phyloP scores from a whole-genome alignment of 1,140 invertebrate species.

The Pseudomyrmex concolor region DNA sequence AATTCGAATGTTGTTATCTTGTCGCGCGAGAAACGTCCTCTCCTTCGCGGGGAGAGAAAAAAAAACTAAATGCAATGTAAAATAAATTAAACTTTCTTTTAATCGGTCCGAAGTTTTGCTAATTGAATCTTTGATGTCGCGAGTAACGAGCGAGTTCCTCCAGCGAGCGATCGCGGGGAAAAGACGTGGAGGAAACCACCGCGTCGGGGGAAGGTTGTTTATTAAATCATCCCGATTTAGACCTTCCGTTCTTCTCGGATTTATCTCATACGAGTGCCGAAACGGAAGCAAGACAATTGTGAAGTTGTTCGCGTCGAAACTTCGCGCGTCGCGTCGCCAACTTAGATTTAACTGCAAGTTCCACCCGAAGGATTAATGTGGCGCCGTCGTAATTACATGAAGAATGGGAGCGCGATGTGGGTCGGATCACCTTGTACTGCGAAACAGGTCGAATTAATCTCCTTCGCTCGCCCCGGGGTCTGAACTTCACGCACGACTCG shows the following conservation, averaged over 20 bases:
- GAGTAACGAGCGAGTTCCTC: not conserved
- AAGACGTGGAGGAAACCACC: too few relatives aligned
- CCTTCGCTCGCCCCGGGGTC: conserved; percentile 30
- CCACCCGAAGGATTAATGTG: conserved; percentile 69
- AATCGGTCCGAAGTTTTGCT: not conserved
- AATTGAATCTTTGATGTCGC: not conserved
- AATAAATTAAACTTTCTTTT: not conserved
- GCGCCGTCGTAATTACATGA: conserved; percentile 71
- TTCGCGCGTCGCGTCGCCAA: conserved; percentile 67
- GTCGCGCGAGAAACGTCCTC: not conserved
- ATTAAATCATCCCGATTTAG: conserved; percentile 27
- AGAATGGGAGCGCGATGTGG: conserved; percentile 63
- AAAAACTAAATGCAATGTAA: not conserved
- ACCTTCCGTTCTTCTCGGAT: conserved; percentile 9
- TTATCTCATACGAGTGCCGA: conserved; percentile 55
- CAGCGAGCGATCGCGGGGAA: too few relatives aligned
- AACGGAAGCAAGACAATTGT: conserved; percentile 60
- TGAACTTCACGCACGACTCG: conserved; percentile 23
- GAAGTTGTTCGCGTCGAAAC: conserved; percentile 58
- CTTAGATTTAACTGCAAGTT: conserved; percentile 72
- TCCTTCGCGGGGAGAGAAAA: too few relatives aligned
- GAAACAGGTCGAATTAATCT: conserved; percentile 72
- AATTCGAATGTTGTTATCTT: conserved; percentile 14
- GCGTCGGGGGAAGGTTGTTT: not conserved
- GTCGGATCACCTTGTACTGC: conserved; percentile 53